A percentile compares a stretch with the other conserved stretches of the same genome.
Evolutionary conservation across 1,140 invertebrate genomes (phyloP).

Genomic region (Yoshiicerus persimilis): DNA sequence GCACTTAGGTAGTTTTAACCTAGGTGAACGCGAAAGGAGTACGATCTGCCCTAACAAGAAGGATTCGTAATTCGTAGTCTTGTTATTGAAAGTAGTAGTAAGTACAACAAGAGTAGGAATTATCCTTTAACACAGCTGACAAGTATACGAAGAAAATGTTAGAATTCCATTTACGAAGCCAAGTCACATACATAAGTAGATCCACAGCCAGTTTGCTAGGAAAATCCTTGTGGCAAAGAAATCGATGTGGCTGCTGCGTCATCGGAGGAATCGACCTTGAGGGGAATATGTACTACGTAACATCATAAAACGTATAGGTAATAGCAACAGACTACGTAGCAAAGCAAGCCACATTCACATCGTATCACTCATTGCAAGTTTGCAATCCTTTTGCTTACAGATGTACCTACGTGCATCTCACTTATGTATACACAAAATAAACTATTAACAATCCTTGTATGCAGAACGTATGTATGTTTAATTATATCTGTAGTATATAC

Average conservation of each 20-base stretch:
- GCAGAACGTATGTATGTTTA: neutral
- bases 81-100: neutral
- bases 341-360: neutral
- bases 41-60: neutral
- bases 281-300: slow-evolving; percentile 23
- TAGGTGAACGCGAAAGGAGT: too few relatives aligned
- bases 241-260: slow-evolving; percentile 32
- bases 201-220: neutral
- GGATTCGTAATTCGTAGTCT: neutral
- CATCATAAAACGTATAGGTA: slow-evolving; percentile 15
- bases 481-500: neutral
- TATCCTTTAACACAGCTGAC: neutral
- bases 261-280: slow-evolving; percentile 36
- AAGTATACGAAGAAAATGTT: neutral
- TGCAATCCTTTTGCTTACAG: neutral
- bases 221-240: slow-evolving; percentile 35
- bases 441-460: neutral
- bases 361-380: neutral
- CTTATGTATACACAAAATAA: neutral
- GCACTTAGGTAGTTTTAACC: too few relatives aligned
- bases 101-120: neutral
- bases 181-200: neutral
- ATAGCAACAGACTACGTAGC: neutral
- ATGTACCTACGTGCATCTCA: neutral
- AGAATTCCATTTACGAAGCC: neutral